These are phyloP conservation scores for Trachymyrmex septentrionalis DNA, from an alignment of 1,140 invertebrate species.

Conservation along the genomic window DNA sequence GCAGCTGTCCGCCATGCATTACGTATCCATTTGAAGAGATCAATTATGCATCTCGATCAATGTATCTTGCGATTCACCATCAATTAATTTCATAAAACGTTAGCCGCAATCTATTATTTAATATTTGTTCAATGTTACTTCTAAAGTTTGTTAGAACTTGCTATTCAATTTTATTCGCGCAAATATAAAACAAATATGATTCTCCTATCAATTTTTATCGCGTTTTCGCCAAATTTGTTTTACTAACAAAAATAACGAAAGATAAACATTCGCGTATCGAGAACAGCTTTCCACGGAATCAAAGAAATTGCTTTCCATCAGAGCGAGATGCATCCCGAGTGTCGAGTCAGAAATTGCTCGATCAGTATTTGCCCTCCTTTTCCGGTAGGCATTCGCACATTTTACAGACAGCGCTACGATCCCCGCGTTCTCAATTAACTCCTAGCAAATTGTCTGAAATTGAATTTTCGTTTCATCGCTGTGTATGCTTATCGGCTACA, in stretches of 20 bases:
- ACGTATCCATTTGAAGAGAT: conserved; percentile 24
- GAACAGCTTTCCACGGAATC: conserved; percentile 6
- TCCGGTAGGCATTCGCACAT: conserved; percentile 53
- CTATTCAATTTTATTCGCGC: neutral
- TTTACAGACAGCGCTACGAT: conserved; percentile 30
- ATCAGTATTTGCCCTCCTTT: conserved; percentile 68
- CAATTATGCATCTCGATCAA: conserved; percentile 30
- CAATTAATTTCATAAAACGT: conserved; percentile 31
- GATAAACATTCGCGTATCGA: conserved; percentile 32
- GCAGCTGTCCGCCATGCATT: neutral
- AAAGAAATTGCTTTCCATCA: conserved; percentile 66
- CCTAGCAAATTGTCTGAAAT: conserved; percentile 70
- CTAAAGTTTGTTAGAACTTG: neutral
- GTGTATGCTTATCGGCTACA: neutral
- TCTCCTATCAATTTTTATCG: neutral
- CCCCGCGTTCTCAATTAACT: conserved; percentile 66
- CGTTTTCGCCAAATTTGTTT: conserved; percentile 21
- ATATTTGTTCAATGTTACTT: neutral
- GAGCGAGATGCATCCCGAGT: neutral
- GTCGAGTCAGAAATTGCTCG: conserved; percentile 69
- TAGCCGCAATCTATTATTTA: neutral
- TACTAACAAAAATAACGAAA: conserved; percentile 54
- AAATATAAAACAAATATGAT: conserved; percentile 7
- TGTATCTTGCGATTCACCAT: conserved; percentile 8
- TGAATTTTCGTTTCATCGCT: conserved; percentile 63